phyloP scores from a whole-genome alignment of 1,140 invertebrate species.

The Palaemon carinicauda region DNA sequence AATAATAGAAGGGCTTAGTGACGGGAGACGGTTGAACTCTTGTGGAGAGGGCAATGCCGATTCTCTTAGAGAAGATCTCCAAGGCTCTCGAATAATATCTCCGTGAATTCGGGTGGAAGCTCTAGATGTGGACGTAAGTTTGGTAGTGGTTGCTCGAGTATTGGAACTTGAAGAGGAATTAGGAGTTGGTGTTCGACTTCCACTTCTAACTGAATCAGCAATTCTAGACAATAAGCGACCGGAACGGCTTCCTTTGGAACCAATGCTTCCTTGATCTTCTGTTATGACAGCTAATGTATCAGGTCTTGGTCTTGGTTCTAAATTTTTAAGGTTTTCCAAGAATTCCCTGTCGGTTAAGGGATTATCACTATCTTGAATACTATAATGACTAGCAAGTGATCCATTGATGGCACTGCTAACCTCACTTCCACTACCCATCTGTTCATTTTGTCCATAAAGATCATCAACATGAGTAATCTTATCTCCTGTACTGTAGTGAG shows the following conservation, averaged over 20 bases:
- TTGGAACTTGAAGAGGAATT: slow-evolving; percentile 35
- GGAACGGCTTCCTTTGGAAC: slow-evolving; percentile 37
- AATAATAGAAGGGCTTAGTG: slow-evolving; percentile 40
- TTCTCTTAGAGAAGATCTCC: slow-evolving; percentile 33
- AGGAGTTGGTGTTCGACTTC: slow-evolving; percentile 48
- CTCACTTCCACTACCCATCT: slow-evolving; percentile 23
- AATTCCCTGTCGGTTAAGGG: slow-evolving; percentile 43
- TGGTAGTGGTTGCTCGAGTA: slow-evolving; percentile 50
- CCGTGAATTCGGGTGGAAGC: slow-evolving; percentile 49
- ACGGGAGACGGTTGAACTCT: slow-evolving; percentile 40
- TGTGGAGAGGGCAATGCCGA: slow-evolving; percentile 44
- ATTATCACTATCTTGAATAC: slow-evolving; percentile 35
- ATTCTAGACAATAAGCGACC: slow-evolving; percentile 36
- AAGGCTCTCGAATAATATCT: slow-evolving; percentile 41
- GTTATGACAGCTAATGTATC: slow-evolving; percentile 46
- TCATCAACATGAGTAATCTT: slow-evolving; percentile 32
- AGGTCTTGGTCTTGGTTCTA: slow-evolving; percentile 36
- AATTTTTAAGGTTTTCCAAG: slow-evolving; percentile 41
- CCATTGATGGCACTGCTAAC: slow-evolving; percentile 50
- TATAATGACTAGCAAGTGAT: slow-evolving; percentile 44
- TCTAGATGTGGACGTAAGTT: slow-evolving; percentile 49
- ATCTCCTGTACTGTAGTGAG: slow-evolving; percentile 4
- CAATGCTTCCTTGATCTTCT: slow-evolving; percentile 42
- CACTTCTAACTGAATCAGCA: slow-evolving; percentile 45
- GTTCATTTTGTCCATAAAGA: slow-evolving; percentile 40